Evolutionary conservation across 92 coral and sea anemone species (phyloP), one percentile per base, ranked within the genome.

Genomic region (Zoanthus sociatus): DNA sequence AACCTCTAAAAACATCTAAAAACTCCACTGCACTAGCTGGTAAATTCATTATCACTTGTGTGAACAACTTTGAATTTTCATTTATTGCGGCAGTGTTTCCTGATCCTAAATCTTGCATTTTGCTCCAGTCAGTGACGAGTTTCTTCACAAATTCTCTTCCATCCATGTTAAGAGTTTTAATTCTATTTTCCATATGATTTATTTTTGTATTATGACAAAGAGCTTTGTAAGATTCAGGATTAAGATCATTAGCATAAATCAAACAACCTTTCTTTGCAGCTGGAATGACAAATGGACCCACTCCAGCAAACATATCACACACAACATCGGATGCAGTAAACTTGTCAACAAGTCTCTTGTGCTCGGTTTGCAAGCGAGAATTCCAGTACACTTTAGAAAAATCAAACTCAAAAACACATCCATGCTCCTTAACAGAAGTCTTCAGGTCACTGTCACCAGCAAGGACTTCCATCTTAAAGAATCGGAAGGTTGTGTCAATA

Each of bases 331-430:
- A 86, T 72, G 84, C 58, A 15, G 77, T 64, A 61, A 97, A 97
- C 42, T 67, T 66, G 32, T 89, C 94, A 9, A 93, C 94, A 77
- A 97, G 95, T 1, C 99, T 92, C 46, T 90, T 92, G 87, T 97
- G 99, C 37, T 97, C 99, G 32, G 94, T 91, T 84, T 97, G 99
- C 66, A 97, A 94, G 7, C 99, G 95, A 50, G 99, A 97, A 89
- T 97, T 97, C 99, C 99, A 97, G 86, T 97, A 97, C n/a, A 97
- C 99, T 87, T 94, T 95, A n/a, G 99, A 97, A 83, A 97, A 97
- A 76, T 97, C 99, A 91, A 97, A 97, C 77, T 92, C 92, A 79
- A 90, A 97, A 51, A 86, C 78, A 26, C 97, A 95, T 0, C 99
- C 99, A 88, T 91, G 94, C 88, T 97, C 93, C 73, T 90, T 95